These are phyloP conservation scores for Passer montanus DNA, from an alignment of 2,113 vertebrate species.

Conservation along the genomic window DNA sequence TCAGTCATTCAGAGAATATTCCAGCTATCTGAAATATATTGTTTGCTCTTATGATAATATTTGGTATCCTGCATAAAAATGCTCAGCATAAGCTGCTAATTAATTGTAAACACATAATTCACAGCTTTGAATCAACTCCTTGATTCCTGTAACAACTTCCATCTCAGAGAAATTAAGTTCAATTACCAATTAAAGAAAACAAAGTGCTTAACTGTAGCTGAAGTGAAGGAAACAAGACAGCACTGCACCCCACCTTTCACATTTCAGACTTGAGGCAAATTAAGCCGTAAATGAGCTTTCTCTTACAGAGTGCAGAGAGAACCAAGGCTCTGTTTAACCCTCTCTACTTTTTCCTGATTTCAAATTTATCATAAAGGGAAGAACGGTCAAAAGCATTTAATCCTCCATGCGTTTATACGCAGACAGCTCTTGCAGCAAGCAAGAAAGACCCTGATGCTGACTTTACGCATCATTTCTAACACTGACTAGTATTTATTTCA, in stretches of 20 bases:
- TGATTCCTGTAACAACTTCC: background rate
- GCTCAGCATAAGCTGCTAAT: background rate
- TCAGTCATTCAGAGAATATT: background rate
- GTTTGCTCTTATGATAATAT: background rate
- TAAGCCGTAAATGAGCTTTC: background rate
- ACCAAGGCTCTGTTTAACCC: background rate
- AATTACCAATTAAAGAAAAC: conserved; percentile 6
- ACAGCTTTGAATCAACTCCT: background rate
- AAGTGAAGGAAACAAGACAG: background rate
- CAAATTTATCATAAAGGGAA: background rate
- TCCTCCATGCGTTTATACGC: background rate
- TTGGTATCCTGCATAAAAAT: background rate
- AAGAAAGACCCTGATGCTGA: fast-evolving
- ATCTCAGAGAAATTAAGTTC: background rate
- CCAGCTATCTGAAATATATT: background rate
- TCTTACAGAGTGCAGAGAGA: background rate
- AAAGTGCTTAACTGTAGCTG: background rate
- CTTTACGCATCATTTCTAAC: fast-evolving
- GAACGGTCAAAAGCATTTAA: background rate
- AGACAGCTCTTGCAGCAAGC: background rate
- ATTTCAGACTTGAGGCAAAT: background rate
- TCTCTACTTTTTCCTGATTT: background rate
- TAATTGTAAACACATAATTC: background rate
- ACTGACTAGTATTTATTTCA: background rate
- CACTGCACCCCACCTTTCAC: background rate